Conservation (phyloP, 2,797 vertebrate species). For the Amblyraja radiata region DNA sequence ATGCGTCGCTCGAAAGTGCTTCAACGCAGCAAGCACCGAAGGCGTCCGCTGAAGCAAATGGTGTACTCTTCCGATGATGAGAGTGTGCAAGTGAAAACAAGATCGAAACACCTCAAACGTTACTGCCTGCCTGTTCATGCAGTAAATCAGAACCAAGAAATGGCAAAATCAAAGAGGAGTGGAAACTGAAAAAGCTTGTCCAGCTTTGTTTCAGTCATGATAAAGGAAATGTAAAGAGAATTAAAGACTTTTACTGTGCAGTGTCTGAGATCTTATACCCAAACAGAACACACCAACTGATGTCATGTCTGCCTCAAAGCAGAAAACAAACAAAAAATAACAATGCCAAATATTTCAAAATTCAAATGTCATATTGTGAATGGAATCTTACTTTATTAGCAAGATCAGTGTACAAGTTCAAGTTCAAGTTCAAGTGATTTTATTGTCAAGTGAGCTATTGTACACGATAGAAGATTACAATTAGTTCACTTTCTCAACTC, state of each 20-base stretch:
- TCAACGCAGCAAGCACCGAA: background rate
- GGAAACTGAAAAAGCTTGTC: background rate
- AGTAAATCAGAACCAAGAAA: background rate
- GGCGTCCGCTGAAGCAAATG: background rate
- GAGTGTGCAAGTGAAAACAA: background rate
- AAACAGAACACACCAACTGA: background rate
- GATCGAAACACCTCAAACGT: background rate
- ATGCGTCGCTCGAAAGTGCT: background rate
- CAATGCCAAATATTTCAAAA: background rate
- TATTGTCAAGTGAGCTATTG: too few relatives aligned
- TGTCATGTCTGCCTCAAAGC: too few relatives aligned
- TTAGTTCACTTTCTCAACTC: too few relatives aligned
- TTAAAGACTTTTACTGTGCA: background rate
- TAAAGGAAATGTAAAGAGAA: background rate
- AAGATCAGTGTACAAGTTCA: too few relatives aligned
- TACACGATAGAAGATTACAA: too few relatives aligned
- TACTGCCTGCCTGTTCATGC: background rate
- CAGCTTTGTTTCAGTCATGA: background rate
- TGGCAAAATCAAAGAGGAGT: background rate
- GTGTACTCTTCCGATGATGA: background rate
- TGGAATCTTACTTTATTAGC: too few relatives aligned
- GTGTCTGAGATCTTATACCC: background rate
- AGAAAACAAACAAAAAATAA: background rate
- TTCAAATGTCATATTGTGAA: slow-evolving; percentile 43
- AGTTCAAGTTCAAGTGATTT: too few relatives aligned